Percentiles rank a stretch among this genome's conserved stretches.
phyloP scores from a whole-genome alignment of 1,140 invertebrate species.

The Pogonomyrmex barbatus region DNA sequence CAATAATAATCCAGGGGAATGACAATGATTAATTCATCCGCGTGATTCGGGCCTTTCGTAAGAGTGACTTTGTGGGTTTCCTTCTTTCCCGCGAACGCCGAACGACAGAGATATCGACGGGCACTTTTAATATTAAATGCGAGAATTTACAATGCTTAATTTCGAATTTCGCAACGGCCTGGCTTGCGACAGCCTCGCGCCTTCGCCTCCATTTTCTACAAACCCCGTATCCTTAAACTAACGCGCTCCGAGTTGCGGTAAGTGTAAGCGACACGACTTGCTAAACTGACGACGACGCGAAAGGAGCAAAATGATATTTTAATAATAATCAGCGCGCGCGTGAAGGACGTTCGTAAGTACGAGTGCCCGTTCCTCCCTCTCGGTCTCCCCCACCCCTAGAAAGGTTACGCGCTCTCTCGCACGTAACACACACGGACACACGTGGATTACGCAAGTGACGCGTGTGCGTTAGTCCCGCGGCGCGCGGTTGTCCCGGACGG shows the following conservation, averaged over 20 bases:
- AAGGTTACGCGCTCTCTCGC: conserved; percentile 52
- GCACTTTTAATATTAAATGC: conserved; percentile 33
- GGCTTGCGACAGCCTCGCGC: conserved; percentile 36
- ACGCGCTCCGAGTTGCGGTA: conserved; percentile 7
- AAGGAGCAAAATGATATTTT: conserved; percentile 43
- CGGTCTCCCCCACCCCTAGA: conserved; percentile 35
- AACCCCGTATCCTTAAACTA: conserved; percentile 42
- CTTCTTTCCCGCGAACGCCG: neutral
- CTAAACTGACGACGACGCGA: conserved; percentile 11
- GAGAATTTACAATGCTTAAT: conserved; percentile 41
- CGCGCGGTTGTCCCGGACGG: neutral
- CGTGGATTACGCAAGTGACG: conserved; percentile 53
- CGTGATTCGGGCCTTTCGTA: conserved; percentile 5
- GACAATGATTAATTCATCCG: neutral
- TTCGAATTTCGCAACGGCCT: conserved; percentile 31
- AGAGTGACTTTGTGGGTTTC: neutral
- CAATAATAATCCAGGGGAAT: neutral
- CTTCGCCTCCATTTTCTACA: conserved; percentile 33
- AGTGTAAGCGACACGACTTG: conserved; percentile 43
- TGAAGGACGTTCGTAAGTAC: conserved; percentile 40
- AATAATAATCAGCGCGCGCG: conserved; percentile 43
- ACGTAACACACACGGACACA: conserved; percentile 35
- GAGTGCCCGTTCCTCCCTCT: conserved; percentile 23
- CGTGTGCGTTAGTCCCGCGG: conserved; percentile 1
- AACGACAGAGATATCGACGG: conserved; percentile 13